A percentile compares a stretch with the other conserved stretches of the same genome.
These are phyloP conservation scores for Nomia melanderi DNA, from an alignment of 1,140 invertebrate genomes.

Conservation along the genomic window DNA sequence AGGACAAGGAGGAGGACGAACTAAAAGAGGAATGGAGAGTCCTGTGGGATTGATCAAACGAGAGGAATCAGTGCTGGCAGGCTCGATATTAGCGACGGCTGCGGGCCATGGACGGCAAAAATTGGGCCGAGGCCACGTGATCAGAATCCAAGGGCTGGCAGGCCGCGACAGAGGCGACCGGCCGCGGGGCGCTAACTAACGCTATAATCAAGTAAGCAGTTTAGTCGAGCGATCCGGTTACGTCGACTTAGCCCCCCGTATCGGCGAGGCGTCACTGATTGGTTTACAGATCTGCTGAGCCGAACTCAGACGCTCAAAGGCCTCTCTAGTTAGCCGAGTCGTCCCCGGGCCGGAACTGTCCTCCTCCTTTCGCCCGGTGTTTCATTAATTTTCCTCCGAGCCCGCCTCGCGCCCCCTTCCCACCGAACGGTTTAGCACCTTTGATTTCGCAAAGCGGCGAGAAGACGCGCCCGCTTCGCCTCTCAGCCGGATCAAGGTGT, in stretches of 20 bases:
- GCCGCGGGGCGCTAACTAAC: conserved; percentile 58
- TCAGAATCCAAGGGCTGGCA: conserved; percentile 36
- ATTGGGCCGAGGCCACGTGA: conserved; percentile 53
- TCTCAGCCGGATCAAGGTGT: neutral
- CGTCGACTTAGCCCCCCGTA: conserved; percentile 56
- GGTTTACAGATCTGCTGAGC: conserved; percentile 69
- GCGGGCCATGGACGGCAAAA: conserved; percentile 32
- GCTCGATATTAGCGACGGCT: conserved; percentile 13
- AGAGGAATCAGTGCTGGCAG: conserved; percentile 1
- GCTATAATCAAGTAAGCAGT: conserved; percentile 65
- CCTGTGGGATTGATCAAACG: neutral
- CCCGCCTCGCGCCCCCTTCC: conserved; percentile 1
- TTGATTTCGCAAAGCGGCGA: conserved; percentile 28
- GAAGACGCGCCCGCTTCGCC: too few species aligned
- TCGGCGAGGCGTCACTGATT: conserved; percentile 68
- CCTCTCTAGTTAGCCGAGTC: conserved; percentile 58
- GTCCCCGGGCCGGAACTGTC: neutral
- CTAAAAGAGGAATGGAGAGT: neutral
- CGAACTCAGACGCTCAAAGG: conserved; percentile 65
- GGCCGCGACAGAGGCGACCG: conserved; percentile 30
- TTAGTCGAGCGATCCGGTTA: conserved; percentile 65
- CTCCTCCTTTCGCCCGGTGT: conserved; percentile 26
- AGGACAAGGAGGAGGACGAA: too few species aligned
- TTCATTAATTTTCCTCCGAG: conserved; percentile 66
- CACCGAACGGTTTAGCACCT: conserved; percentile 6